Evolutionary conservation across 23 tunicate genomes (phyloP).

Genomic region (Pegea sp.): DNA sequence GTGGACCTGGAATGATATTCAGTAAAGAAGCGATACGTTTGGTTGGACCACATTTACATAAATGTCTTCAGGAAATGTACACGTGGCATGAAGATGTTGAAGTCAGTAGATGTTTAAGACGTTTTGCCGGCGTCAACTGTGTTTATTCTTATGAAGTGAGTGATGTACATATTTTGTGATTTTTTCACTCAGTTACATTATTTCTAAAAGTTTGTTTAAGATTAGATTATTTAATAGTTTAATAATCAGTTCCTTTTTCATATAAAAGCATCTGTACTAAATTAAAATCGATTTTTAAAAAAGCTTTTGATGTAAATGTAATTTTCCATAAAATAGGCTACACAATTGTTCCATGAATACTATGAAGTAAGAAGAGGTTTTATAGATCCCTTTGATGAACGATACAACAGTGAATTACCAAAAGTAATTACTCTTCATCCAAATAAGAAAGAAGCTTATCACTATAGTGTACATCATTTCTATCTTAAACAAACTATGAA

Average conservation of each 20-base stretch:
- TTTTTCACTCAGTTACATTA: no score
- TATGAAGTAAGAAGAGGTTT: constrained; percentile 57
- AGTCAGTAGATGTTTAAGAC: constrained; percentile 66
- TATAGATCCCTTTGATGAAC: constrained; percentile 45
- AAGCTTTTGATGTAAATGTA: no score
- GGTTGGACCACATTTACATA: constrained; percentile 56
- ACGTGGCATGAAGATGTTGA: constrained; percentile 96
- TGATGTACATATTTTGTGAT: no score
- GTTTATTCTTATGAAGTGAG: constrained; percentile 81
- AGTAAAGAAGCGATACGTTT: constrained; percentile 72
- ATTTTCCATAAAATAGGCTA: no score
- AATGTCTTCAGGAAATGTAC: constrained; percentile 52
- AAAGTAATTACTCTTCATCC: constrained; percentile 64
- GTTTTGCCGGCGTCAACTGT: constrained; percentile 55
- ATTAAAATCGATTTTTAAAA: no score
- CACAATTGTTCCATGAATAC: constrained; percentile 71
- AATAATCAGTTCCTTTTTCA: no score
- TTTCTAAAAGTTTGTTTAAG: no score
- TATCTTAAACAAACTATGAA: no score
- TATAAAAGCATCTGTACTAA: no score
- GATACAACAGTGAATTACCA: constrained; percentile 19
- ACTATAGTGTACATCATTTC: no score
- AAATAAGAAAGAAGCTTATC: constrained; percentile 59
- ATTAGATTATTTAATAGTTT: no score
- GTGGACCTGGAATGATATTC: constrained; percentile 97